These are phyloP conservation scores for Xyrauchen texanus DNA, from an alignment of 2,113 vertebrate species.

Conservation along the genomic window DNA sequence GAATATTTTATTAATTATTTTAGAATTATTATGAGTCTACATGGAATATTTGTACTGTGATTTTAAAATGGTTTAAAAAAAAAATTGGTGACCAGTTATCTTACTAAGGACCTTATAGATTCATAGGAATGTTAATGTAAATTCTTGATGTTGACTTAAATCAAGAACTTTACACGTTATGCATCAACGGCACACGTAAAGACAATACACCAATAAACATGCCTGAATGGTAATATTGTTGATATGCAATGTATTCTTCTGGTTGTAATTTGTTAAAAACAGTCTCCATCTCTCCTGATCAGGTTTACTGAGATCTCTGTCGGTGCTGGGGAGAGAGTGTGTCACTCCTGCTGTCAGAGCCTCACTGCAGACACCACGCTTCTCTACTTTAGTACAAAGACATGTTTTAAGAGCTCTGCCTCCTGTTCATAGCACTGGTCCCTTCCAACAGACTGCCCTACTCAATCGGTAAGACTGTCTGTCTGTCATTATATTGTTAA, in stretches of 20 bases:
- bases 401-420: slow-evolving; percentile 15
- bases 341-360: not conserved
- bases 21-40: too few relatives aligned
- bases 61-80: too few relatives aligned
- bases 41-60: too few relatives aligned
- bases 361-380: slow-evolving; percentile 40
- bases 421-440: slow-evolving; percentile 8
- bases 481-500: not conserved
- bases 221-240: not conserved
- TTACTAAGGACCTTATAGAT: too few relatives aligned
- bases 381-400: slow-evolving; percentile 55
- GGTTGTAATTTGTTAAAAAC: not conserved
- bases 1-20: too few relatives aligned
- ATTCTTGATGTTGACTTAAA: too few relatives aligned
- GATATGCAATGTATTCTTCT: not conserved
- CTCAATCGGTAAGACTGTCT: slow-evolving; percentile 63
- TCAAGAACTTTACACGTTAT: too few relatives aligned
- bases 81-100: too few relatives aligned
- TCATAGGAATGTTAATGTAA: too few relatives aligned
- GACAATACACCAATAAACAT: too few relatives aligned
- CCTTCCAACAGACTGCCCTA: slow-evolving; percentile 47
- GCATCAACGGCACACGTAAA: too few relatives aligned
- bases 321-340: slow-evolving; percentile 41
- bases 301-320: slow-evolving; percentile 70
- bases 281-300: slow-evolving; percentile 16